Conservation (phyloP, 2,888 invertebrate species). For the Noctua janthina region DNA sequence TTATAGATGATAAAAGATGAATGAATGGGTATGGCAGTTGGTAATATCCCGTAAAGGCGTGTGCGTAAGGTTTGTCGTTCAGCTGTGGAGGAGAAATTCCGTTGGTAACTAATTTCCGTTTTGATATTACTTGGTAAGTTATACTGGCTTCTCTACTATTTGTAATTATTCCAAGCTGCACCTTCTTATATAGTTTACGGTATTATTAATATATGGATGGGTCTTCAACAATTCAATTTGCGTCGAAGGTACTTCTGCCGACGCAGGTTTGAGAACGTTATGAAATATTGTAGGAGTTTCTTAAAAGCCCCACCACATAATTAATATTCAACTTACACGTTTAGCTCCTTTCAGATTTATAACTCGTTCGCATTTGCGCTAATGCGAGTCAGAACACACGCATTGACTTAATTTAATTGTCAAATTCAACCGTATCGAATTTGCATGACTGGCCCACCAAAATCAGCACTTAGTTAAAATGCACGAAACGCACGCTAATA, state of each 20-base stretch:
- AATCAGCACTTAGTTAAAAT: conserved; percentile 50
- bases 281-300: conserved; percentile 10
- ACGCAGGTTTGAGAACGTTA: not conserved
- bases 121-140: conserved; percentile 5
- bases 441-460: conserved; percentile 20
- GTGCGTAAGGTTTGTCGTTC: conserved; percentile 9
- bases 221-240: not conserved
- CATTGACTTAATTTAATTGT: conserved; percentile 60
- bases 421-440: conserved; percentile 29
- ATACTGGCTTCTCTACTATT: not conserved
- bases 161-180: not conserved
- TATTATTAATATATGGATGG: not conserved
- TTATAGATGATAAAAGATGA: conserved; percentile 57
- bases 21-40: conserved; percentile 22
- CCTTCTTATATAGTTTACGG: not conserved
- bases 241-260: not conserved
- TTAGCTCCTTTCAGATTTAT: conserved; percentile 42
- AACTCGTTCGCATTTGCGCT: conserved; percentile 20
- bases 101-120: conserved; percentile 25
- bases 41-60: conserved; percentile 19
- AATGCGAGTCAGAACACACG: conserved; percentile 42
- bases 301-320: not conserved
- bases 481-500: conserved; percentile 25
- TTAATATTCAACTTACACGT: conserved; percentile 34
- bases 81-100: conserved; percentile 30